Conservation (phyloP, 2,797 vertebrate species). For the Parauchenoglanis ngamensis region DNA sequence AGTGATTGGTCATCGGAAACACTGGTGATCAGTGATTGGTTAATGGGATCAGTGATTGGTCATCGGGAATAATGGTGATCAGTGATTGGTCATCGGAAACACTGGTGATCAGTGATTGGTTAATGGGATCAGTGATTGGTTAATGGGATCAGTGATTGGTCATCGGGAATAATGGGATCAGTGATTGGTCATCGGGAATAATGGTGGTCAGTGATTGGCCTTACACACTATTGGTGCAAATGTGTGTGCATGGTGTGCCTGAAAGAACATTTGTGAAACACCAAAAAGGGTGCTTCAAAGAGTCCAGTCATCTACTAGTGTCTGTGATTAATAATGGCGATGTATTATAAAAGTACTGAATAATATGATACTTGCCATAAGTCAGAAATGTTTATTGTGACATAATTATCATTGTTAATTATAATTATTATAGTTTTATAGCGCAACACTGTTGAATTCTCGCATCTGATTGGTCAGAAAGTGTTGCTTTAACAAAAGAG, state of each 20-base stretch:
- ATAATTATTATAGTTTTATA: no score
- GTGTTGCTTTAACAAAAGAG: no score
- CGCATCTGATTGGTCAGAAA: no score
- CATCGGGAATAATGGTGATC: neutral
- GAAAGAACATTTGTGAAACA: neutral
- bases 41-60: neutral
- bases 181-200: neutral
- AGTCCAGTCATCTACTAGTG: no score
- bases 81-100: neutral
- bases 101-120: neutral
- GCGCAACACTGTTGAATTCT: no score
- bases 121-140: neutral
- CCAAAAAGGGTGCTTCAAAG: no score
- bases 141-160: neutral
- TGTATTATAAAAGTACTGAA: no score
- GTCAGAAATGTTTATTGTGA: no score
- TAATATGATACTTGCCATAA: no score
- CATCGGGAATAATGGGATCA: neutral
- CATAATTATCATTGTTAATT: no score
- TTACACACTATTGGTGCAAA: no score
- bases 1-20: neutral
- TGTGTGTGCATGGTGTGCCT: neutral
- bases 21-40: neutral
- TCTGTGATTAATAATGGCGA: no score
- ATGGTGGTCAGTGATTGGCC: neutral